Conservation (phyloP, 2,888 invertebrate species). For the Parnassius smintheus region DNA sequence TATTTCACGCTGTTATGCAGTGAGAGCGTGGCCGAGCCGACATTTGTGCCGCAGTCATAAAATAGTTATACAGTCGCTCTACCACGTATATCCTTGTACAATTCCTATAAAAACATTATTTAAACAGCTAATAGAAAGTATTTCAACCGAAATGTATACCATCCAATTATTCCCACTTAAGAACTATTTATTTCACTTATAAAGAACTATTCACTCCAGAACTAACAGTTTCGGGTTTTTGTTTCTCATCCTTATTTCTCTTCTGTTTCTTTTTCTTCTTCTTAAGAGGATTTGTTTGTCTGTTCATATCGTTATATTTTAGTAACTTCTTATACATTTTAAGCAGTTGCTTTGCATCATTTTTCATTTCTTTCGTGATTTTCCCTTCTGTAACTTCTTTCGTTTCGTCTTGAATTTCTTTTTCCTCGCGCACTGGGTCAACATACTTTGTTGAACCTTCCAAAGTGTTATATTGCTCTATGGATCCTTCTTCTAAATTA, state of each 20-base stretch:
- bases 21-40: no score
- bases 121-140: no score
- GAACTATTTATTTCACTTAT: neutral
- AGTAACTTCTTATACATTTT: constrained; percentile 74
- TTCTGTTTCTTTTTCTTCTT: constrained; percentile 62
- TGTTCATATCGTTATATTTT: constrained; percentile 64
- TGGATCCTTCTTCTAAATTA: constrained; percentile 67
- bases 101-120: no score
- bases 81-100: no score
- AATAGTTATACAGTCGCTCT: no score
- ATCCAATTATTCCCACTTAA: neutral
- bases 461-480: constrained; percentile 79
- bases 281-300: constrained; percentile 50
- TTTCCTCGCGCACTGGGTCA: constrained; percentile 43
- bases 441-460: constrained; percentile 63
- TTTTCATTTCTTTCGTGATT: constrained; percentile 53
- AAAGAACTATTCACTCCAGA: neutral
- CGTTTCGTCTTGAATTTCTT: constrained; percentile 34
- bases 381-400: constrained; percentile 25
- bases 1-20: no score
- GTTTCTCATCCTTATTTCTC: constrained; percentile 40
- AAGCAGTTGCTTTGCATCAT: constrained; percentile 68
- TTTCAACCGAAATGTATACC: no score
- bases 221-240: constrained; percentile 18
- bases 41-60: no score